Base-by-base conservation (phyloP, 2,113 vertebrate genomes). In the Cryptomyrus ogoouensis region DNA sequence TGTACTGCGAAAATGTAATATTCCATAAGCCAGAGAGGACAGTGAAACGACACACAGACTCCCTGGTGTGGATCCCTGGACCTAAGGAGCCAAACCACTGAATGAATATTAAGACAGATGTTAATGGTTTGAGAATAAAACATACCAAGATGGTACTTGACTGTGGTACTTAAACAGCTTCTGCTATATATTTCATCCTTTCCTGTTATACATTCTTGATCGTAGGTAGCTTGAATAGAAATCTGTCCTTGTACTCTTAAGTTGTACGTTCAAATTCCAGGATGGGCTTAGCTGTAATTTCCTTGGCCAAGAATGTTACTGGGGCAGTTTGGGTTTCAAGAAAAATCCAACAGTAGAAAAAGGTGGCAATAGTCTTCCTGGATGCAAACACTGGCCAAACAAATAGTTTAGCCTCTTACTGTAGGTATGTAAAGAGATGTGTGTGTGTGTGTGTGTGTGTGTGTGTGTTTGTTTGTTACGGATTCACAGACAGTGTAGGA, bases 241-340 rank as follows among this genome's bases (percentile, higher is more conserved):
- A 80, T 39, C 74, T 80, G 35, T 80, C 70, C 31, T 77, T 80
- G 74, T 80, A 42, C 35, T 42, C 35, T 80, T 19, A 6, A 42
- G 35, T 80, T 77, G 70, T 77, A 77, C 0, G 12, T 77, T 80
- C 74, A 80, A 6, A 42, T 42, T 42, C 74, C 35, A 80, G 31
- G 74, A 39, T 80, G 74, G 74, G 74, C 35, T 42, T 80, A 80
- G 31, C 15, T 42, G 35, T 19, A 42, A 39, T 80, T 39, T 42
- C 74, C 74, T 80, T 80, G 35, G 74, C 35, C 74, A 80, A 80
- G 74, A 80, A 70, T 70, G 62, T 80, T 42, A 80, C 74, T 39
- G 74, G 74, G 74, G 35, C 35, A 80, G 74, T 80, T 42, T 80
- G 74, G 74, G 35, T 80, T 80, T 80, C n/a, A 31, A 80, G 35